Evolutionary conservation across 2,113 vertebrate species (phyloP), one percentile per base, ranked within the genome.

Genomic region (Paralichthys olivaceus): DNA sequence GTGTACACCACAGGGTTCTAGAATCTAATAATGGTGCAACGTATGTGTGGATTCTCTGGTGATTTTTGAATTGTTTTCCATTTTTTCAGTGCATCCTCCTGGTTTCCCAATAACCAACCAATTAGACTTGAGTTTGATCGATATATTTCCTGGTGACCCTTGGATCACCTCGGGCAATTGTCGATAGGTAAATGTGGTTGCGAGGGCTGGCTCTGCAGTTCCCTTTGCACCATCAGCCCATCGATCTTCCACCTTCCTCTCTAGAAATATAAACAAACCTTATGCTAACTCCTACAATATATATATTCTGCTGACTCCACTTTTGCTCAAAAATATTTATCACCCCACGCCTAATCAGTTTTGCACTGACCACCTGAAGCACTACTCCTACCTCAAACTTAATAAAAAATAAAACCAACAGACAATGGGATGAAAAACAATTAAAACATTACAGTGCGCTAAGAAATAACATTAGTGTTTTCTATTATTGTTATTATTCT

Each of bases 131-230:
- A 72, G 71, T 72, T 69, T 47, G 25, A 89, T 85, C 54, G 19
- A 80, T 83, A 62, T 15, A 25, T 58, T 79, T 84, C 66, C 68
- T 34, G 65, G 22, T 83, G 79, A 88, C 80, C 83, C 79, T 60
- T 66, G 69, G 72, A 78, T 84, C 76, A 86, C 81, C 72, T 59
- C 26, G 26, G 76, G 65, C 67, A 57, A 70, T 49, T 55, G 66
- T 91, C 80, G 14, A 75, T 85, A 75, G 25, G 51, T 63, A 73
- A 86, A 79, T 70, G 53, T 68, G 64, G 66, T 9, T 69, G 58
- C 56, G 5, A 74, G 51, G 65, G 67, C 67, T 51, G 54, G 45
- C 64, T 75, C 60, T 45, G 69, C 69, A 55, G 45, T 68, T 70
- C 23, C 81, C 61, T 20, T 43, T 63, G 74, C 59, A 69, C 69